Evolutionary conservation across 2,888 invertebrate genomes (phyloP).

Genomic region (Hydraecia micacea): DNA sequence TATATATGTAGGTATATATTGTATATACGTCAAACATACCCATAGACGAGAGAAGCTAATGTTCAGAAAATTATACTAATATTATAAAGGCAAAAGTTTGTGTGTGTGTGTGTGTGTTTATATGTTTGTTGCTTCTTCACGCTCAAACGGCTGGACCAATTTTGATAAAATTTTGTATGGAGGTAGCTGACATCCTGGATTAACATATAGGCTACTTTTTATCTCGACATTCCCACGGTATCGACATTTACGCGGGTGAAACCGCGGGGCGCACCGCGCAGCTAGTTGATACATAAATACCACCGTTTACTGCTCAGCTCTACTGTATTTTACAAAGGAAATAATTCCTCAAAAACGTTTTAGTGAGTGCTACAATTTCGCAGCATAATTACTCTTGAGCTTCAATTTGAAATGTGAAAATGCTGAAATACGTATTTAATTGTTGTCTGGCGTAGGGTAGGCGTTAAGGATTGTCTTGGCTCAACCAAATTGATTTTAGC

Average conservation of each 20-base stretch:
- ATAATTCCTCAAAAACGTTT: slow-evolving; percentile 55
- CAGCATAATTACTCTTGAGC: slow-evolving; percentile 59
- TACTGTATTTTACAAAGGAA: slow-evolving; percentile 43
- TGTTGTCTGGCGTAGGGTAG: slow-evolving; percentile 19
- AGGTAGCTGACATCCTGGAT: too few relatives aligned
- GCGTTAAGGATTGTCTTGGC: slow-evolving; percentile 33
- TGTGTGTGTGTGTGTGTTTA: too few relatives aligned
- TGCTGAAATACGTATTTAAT: slow-evolving; percentile 62
- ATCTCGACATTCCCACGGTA: too few relatives aligned
- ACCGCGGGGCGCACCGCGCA: too few relatives aligned
- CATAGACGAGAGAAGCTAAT: not conserved
- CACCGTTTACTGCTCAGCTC: slow-evolving; percentile 20
- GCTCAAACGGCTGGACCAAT: too few relatives aligned
- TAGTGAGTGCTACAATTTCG: slow-evolving; percentile 58
- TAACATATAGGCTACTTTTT: too few relatives aligned
- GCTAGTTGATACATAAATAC: not conserved
- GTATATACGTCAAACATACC: not conserved
- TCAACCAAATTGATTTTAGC: slow-evolving; percentile 44
- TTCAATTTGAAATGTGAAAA: slow-evolving; percentile 48
- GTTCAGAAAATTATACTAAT: slow-evolving; percentile 33
- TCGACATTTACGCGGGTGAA: too few relatives aligned
- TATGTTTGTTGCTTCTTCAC: too few relatives aligned
- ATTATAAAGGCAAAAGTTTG: too few relatives aligned
- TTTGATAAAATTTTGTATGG: too few relatives aligned
- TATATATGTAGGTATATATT: too few relatives aligned